Evolutionary conservation across 1,140 invertebrate species (phyloP).

Genomic region (Penaeus indicus): DNA sequence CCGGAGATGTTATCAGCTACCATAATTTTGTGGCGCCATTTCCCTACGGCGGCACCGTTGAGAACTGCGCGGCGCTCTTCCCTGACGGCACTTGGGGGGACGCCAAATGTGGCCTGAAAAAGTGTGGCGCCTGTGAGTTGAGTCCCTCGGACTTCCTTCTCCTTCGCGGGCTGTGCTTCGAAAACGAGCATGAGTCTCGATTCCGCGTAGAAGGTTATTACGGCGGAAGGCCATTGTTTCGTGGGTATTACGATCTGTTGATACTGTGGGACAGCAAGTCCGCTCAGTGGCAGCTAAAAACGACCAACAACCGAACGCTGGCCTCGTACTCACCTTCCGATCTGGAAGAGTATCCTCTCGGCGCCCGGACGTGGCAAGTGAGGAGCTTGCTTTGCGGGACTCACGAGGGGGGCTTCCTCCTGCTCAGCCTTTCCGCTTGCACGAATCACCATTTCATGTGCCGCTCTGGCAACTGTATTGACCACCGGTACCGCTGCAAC

Average conservation of each 20-base stretch:
- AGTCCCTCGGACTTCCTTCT: slow-evolving; percentile 13
- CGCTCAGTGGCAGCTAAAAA: slow-evolving; percentile 14
- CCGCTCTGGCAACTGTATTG: slow-evolving; percentile 22
- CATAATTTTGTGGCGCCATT: slow-evolving; percentile 37
- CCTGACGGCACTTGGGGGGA: slow-evolving; percentile 37
- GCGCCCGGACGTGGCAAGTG: slow-evolving; percentile 1
- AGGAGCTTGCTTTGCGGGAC: slow-evolving; percentile 17
- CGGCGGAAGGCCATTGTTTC: slow-evolving; percentile 20
- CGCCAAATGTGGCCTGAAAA: slow-evolving; percentile 40
- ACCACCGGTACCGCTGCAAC: slow-evolving; percentile 33
- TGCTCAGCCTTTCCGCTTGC: slow-evolving; percentile 34
- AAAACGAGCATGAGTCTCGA: slow-evolving; percentile 26
- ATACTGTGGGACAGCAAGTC: slow-evolving; percentile 21
- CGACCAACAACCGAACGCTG: slow-evolving; percentile 21
- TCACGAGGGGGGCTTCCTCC: background rate
- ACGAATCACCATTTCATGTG: slow-evolving; percentile 25
- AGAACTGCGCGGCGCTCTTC: slow-evolving; percentile 43
- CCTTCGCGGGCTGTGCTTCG: slow-evolving; percentile 38
- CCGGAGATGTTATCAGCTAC: background rate
- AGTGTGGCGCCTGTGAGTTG: slow-evolving; percentile 33
- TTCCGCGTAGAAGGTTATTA: slow-evolving; percentile 18
- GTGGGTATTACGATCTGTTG: slow-evolving; percentile 30
- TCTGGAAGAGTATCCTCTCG: slow-evolving; percentile 36
- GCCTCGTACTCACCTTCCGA: slow-evolving; percentile 21
- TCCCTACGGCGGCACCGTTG: slow-evolving; percentile 21